These are phyloP conservation scores for Hirundichthys speculiger DNA, from an alignment of 2,113 vertebrate species.

Conservation along the genomic window DNA sequence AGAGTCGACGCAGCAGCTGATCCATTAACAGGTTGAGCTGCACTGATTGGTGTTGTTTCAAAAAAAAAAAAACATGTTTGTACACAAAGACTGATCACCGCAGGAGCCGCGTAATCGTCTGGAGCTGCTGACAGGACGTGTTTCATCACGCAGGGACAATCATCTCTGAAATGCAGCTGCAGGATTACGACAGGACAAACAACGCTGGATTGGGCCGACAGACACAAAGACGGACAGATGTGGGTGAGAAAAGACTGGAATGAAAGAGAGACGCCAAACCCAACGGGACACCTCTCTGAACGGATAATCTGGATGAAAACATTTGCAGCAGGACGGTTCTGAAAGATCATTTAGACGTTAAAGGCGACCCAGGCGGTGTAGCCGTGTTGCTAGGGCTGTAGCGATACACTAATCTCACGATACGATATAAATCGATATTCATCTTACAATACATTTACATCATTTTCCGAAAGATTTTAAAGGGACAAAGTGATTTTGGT, in stretches of 20 bases:
- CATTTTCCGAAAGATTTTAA: too few species aligned
- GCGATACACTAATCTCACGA: too few species aligned
- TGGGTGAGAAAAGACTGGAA: constrained; percentile 10
- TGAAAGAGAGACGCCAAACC: constrained; percentile 25
- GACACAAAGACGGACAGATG: constrained; percentile 15
- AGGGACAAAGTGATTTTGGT: too few species aligned
- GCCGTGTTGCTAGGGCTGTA: not conserved
- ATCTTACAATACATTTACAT: too few species aligned
- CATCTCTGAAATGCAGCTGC: constrained; percentile 54
- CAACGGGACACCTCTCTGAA: constrained; percentile 6
- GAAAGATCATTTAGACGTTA: constrained; percentile 27
- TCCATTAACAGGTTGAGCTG: constrained; percentile 42
- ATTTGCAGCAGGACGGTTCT: not conserved
- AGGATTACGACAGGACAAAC: constrained; percentile 51
- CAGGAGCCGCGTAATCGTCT: constrained; percentile 52
- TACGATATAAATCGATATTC: too few species aligned
- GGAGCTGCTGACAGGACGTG: constrained; percentile 51
- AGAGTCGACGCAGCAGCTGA: constrained; percentile 46
- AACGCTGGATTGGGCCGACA: constrained; percentile 30
- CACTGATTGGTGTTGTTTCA: constrained; percentile 27
- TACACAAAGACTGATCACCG: constrained; percentile 49
- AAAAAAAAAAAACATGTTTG: constrained; percentile 45
- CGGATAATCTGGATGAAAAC: constrained; percentile 6
- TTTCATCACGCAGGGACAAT: constrained; percentile 63
- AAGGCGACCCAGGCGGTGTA: constrained; percentile 1